Percentiles rank a stretch among this genome's conserved stretches.
Evolutionary conservation across 1,140 invertebrate species (phyloP).

Genomic region (Stratiolaelaps scimitus): DNA sequence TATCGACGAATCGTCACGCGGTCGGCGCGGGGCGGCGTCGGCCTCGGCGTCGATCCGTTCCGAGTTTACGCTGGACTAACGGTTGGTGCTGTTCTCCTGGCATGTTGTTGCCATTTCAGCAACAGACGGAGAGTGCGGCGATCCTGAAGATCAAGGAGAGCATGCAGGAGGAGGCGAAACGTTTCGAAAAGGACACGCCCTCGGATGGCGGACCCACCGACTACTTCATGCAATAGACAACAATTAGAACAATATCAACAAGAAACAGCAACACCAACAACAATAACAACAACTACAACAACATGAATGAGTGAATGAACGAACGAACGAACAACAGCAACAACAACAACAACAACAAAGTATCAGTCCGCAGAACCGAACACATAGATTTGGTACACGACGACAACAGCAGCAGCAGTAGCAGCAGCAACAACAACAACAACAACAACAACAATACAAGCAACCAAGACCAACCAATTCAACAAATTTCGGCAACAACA

Average conservation of each 20-base stretch:
- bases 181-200: constrained; percentile 86
- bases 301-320: not conserved
- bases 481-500: too few relatives aligned
- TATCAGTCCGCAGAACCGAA: too few relatives aligned
- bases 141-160: constrained; percentile 99
- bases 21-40: too few relatives aligned
- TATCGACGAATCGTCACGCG: too few relatives aligned
- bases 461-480: too few relatives aligned
- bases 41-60: too few relatives aligned
- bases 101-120: constrained; percentile 15
- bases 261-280: not conserved
- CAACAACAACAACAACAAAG: not conserved
- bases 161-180: constrained; percentile 98
- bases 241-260: not conserved
- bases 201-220: constrained; percentile 47
- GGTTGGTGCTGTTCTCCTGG: too few relatives aligned
- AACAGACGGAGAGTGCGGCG: constrained; percentile 89
- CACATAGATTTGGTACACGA: too few relatives aligned
- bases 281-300: not conserved
- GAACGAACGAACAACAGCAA: constrained; percentile 1
- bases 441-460: too few relatives aligned
- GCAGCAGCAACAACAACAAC: too few relatives aligned
- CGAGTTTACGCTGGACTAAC: too few relatives aligned
- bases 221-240: constrained; percentile 44
- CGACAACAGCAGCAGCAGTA: too few relatives aligned